Percentiles rank a stretch among this genome's conserved stretches.
Conservation (phyloP, 2,888 invertebrate genomes). For the Cheilosia pagana region DNA sequence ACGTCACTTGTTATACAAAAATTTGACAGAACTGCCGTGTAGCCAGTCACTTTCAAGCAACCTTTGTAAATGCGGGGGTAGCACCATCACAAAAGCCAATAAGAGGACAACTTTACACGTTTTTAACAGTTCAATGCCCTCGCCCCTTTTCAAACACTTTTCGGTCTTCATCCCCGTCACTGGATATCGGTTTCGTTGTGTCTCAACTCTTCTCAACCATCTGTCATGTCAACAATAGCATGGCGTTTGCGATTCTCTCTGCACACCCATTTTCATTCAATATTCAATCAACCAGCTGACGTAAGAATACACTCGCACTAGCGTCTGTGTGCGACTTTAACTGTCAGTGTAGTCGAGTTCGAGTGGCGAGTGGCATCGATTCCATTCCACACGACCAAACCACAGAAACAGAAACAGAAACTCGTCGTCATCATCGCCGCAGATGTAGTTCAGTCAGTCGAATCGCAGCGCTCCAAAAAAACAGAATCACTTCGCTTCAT, state of each 20-base stretch:
- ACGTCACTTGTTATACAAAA: too few species aligned
- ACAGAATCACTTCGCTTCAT: constrained; percentile 1
- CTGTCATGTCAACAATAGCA: constrained; percentile 52
- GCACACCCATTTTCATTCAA: constrained; percentile 54
- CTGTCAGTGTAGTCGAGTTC: constrained; percentile 5
- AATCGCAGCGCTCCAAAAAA: constrained; percentile 48
- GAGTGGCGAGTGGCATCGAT: constrained; percentile 59
- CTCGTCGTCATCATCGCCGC: constrained; percentile 42
- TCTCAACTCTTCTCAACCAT: background rate
- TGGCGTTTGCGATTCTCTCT: constrained; percentile 5
- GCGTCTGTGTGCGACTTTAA: background rate
- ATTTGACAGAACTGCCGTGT: too few species aligned
- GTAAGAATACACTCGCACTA: constrained; percentile 5
- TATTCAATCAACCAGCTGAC: constrained; percentile 38
- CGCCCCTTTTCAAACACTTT: background rate
- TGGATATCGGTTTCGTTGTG: background rate
- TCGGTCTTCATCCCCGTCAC: background rate
- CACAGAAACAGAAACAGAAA: constrained; percentile 49
- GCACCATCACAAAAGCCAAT: too few species aligned
- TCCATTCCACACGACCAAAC: constrained; percentile 8
- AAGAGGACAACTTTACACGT: too few species aligned
- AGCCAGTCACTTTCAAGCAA: too few species aligned
- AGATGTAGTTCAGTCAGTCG: constrained; percentile 61
- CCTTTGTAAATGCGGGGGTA: too few species aligned
- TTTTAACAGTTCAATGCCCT: too few species aligned